Conservation (phyloP, 2,888 invertebrate genomes). For the Heteropelma amictum region DNA sequence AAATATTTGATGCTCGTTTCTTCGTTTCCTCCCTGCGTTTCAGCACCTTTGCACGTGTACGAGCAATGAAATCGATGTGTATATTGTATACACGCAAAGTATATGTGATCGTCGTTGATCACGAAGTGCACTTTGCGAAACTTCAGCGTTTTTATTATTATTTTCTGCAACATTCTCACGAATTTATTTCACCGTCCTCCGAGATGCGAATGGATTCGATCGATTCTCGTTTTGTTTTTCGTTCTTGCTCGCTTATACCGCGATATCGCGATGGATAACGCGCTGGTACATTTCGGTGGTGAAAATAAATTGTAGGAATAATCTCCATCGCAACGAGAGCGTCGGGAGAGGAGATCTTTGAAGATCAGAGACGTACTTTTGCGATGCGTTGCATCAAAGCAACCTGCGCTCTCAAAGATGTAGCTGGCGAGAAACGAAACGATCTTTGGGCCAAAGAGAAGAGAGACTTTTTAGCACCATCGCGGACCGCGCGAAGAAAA, state of each 20-base stretch:
- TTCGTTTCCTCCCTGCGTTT: constrained; percentile 48
- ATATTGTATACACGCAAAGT: too few relatives aligned
- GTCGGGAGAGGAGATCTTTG: constrained; percentile 48
- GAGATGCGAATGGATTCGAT: too few relatives aligned
- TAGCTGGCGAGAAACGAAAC: constrained; percentile 27
- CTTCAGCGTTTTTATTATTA: too few relatives aligned
- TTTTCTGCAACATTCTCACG: too few relatives aligned
- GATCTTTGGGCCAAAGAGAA: constrained; percentile 64
- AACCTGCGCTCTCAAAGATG: neutral
- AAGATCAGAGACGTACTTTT: constrained; percentile 58
- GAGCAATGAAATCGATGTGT: neutral
- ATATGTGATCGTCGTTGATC: constrained; percentile 20
- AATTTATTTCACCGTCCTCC: too few relatives aligned
- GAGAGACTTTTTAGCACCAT: constrained; percentile 28
- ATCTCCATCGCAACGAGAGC: constrained; percentile 2
- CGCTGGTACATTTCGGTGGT: constrained; percentile 61
- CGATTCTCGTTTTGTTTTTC: too few relatives aligned
- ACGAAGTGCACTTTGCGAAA: constrained; percentile 34
- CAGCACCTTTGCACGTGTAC: constrained; percentile 32
- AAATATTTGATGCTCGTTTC: constrained; percentile 71
- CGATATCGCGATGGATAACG: constrained; percentile 69
- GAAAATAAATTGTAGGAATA: constrained; percentile 47
- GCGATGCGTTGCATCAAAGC: neutral
- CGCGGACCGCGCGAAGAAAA: constrained; percentile 46
- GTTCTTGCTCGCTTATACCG: too few relatives aligned